phyloP scores from a whole-genome alignment of 2,888 invertebrate species.

The Stenurella melanura region DNA sequence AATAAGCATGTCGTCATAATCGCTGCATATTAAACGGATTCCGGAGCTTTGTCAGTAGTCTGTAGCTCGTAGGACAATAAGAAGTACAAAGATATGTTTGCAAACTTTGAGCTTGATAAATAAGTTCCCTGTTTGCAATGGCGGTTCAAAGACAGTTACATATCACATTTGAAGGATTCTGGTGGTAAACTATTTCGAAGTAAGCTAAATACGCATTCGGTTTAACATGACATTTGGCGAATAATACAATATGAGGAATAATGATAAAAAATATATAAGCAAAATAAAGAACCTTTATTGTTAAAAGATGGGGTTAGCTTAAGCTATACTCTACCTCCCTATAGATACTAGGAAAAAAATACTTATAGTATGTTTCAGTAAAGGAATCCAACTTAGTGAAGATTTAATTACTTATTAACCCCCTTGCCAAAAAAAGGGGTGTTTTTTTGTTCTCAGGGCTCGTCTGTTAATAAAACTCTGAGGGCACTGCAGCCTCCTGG shows the following conservation, averaged over 20 bases:
- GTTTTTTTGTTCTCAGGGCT: too few species aligned
- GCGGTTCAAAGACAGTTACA: slow-evolving; percentile 8
- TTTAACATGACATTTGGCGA: slow-evolving; percentile 5
- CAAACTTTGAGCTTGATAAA: slow-evolving; percentile 1
- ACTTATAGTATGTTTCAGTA: too few species aligned
- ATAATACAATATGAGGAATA: background rate
- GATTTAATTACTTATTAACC: too few species aligned
- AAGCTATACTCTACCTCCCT: too few species aligned
- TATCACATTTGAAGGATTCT: slow-evolving; percentile 26
- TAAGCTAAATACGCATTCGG: slow-evolving; percentile 16
- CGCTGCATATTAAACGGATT: background rate
- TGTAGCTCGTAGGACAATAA: background rate
- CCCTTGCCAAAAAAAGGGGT: too few species aligned
- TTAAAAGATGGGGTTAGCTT: too few species aligned
- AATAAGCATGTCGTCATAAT: background rate
- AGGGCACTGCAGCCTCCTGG: too few species aligned
- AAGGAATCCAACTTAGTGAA: too few species aligned
- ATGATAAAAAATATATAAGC: too few species aligned
- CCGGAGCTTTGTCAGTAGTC: background rate
- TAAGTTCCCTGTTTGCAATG: background rate
- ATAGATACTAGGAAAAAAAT: too few species aligned
- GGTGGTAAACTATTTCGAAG: slow-evolving; percentile 6
- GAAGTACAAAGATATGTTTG: background rate
- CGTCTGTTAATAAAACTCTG: too few species aligned
- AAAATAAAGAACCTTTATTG: too few species aligned